Conservation (phyloP, 2,797 vertebrate species). For the Perodicticus potto region DNA sequence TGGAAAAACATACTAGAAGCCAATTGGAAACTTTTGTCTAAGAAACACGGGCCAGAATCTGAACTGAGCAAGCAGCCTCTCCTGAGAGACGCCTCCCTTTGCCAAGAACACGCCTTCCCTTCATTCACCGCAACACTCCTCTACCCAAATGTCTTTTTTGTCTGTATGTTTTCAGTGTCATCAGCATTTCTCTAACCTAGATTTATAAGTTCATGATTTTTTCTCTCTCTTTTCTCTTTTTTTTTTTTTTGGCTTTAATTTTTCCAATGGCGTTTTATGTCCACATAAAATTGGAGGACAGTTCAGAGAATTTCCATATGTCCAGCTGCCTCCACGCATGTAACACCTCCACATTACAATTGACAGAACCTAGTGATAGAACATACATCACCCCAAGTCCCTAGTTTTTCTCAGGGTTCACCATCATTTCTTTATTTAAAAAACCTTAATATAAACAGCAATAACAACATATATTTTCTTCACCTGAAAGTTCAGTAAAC, state of each 20-base stretch:
- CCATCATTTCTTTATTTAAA: background rate
- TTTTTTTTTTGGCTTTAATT: background rate
- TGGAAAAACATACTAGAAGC: background rate
- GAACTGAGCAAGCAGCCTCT: background rate
- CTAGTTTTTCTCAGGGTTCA: background rate
- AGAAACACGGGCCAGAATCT: background rate
- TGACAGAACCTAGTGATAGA: background rate
- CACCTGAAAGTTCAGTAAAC: background rate
- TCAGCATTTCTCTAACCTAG: conserved; percentile 28
- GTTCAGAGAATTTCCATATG: background rate
- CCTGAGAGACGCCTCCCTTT: background rate
- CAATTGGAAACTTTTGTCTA: conserved; percentile 33
- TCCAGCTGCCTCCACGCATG: too few relatives aligned
- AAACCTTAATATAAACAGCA: conserved; percentile 16
- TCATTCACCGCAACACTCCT: background rate
- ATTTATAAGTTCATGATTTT: background rate
- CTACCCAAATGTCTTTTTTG: too few relatives aligned
- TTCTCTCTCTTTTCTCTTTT: background rate
- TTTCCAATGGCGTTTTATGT: background rate
- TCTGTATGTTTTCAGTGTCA: background rate
- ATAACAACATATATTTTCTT: background rate
- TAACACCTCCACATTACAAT: background rate
- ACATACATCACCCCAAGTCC: background rate
- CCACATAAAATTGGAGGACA: background rate
- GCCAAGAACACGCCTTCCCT: background rate